Conservation (phyloP, 2,888 invertebrate genomes). For the Thecophora atra region DNA sequence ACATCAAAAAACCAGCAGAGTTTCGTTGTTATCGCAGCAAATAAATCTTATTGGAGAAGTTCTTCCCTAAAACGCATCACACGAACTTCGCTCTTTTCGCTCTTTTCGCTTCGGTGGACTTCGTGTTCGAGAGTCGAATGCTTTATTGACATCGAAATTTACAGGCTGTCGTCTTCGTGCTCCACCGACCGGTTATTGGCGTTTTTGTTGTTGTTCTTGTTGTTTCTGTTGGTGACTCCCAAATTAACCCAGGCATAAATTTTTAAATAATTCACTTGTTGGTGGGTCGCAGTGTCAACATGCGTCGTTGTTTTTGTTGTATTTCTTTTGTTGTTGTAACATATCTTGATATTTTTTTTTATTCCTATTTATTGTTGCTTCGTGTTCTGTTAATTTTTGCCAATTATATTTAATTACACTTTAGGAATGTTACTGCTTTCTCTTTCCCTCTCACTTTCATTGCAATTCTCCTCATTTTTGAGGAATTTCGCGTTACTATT, state of each 20-base stretch:
- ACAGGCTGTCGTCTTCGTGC: too few species aligned
- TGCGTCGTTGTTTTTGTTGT: slow-evolving; percentile 15
- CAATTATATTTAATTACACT: slow-evolving; percentile 23
- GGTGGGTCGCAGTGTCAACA: slow-evolving; percentile 28
- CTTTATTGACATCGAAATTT: neutral
- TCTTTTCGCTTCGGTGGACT: neutral
- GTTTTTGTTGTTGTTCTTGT: neutral
- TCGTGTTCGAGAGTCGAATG: neutral
- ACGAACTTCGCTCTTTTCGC: too few species aligned
- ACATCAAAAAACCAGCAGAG: neutral
- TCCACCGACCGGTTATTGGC: too few species aligned
- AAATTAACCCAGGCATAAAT: slow-evolving; percentile 27
- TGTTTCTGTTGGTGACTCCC: neutral
- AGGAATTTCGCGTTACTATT: slow-evolving; percentile 35
- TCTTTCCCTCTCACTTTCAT: too few species aligned
- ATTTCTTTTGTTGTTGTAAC: neutral
- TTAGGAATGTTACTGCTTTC: too few species aligned
- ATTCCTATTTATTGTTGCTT: too few species aligned
- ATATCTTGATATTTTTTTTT: too few species aligned
- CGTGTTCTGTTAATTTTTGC: neutral
- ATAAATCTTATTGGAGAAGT: neutral
- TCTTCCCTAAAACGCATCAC: too few species aligned
- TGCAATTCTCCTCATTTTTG: slow-evolving; percentile 14
- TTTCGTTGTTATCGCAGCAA: neutral
- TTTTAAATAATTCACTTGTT: slow-evolving; percentile 29